These are phyloP conservation scores for Hystrix cristata DNA, from an alignment of 2,113 vertebrate genomes.

Conservation along the genomic window DNA sequence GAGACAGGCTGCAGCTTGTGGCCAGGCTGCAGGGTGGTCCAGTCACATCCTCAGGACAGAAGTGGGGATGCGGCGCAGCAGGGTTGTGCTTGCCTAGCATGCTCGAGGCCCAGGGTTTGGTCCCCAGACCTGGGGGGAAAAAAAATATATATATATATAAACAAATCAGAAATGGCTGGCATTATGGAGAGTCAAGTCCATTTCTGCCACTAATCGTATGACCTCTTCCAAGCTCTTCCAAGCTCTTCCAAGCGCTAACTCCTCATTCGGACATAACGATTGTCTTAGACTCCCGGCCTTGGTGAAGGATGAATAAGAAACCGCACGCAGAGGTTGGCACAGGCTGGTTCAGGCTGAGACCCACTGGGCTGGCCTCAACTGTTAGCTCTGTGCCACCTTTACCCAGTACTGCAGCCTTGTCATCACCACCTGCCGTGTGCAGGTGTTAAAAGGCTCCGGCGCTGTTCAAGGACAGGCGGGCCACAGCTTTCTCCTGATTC, in stretches of 20 bases:
- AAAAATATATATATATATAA: not conserved
- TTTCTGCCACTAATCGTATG: not conserved
- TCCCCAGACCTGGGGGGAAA: not conserved
- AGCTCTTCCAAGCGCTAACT: not conserved
- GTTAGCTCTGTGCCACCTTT: rapidly evolving
- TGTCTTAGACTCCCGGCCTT: not conserved
- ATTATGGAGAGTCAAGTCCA: not conserved
- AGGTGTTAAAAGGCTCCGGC: not conserved
- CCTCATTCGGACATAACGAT: rapidly evolving
- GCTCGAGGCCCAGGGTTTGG: not conserved
- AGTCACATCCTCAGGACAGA: not conserved
- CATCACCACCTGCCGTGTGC: not conserved
- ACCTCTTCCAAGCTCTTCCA: not conserved
- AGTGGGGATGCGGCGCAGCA: not conserved
- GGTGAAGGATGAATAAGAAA: not conserved
- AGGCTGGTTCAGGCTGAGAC: not conserved
- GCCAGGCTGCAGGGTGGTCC: not conserved
- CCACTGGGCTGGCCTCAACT: rapidly evolving
- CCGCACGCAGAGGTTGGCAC: not conserved
- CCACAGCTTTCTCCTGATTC: not conserved
- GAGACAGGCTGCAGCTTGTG: not conserved
- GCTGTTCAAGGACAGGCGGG: rapidly evolving
- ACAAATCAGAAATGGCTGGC: not conserved
- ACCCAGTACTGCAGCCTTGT: not conserved
- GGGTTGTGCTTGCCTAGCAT: not conserved